These are phyloP conservation scores for Helicoverpa zea DNA, from an alignment of 1,140 invertebrate species.

Conservation along the genomic window DNA sequence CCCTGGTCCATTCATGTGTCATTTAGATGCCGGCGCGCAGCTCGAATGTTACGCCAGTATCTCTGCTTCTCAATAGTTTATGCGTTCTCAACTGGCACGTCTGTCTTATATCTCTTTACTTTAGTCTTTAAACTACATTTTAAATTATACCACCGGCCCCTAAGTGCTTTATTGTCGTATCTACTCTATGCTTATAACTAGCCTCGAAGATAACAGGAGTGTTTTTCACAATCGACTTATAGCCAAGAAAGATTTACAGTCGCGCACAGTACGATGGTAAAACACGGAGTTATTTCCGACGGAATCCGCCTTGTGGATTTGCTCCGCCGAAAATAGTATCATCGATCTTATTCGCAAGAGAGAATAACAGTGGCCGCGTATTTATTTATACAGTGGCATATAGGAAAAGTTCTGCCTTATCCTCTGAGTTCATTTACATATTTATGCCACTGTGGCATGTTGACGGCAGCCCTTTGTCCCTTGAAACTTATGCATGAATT, in stretches of 20 bases:
- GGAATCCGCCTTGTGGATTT: constrained; percentile 81
- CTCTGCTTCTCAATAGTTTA: constrained; percentile 31
- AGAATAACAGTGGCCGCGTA: constrained; percentile 71
- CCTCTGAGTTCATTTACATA: constrained; percentile 63
- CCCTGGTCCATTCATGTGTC: constrained; percentile 50
- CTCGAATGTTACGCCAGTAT: constrained; percentile 31
- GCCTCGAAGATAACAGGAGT: constrained; percentile 58
- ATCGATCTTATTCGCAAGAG: constrained; percentile 78
- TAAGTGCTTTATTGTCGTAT: constrained; percentile 53
- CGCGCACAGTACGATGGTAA: constrained; percentile 67
- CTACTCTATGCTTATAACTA: constrained; percentile 52
- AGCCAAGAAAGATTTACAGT: constrained; percentile 77
- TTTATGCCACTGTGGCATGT: constrained; percentile 37
- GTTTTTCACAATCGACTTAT: constrained; percentile 78
- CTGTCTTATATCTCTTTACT: constrained; percentile 50
- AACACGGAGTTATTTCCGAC: constrained; percentile 80
- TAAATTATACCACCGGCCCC: constrained; percentile 42
- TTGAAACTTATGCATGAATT: constrained; percentile 22
- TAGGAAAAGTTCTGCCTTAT: constrained; percentile 64
- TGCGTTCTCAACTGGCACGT: constrained; percentile 14
- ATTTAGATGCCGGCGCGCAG: constrained; percentile 36
- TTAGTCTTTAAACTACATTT: constrained; percentile 41
- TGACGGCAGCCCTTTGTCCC: constrained; percentile 24
- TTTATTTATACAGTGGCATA: constrained; percentile 71
- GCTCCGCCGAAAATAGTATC: constrained; percentile 81